These are phyloP conservation scores for Lucinisca nassula DNA, from an alignment of 2,888 invertebrate species.

Conservation along the genomic window DNA sequence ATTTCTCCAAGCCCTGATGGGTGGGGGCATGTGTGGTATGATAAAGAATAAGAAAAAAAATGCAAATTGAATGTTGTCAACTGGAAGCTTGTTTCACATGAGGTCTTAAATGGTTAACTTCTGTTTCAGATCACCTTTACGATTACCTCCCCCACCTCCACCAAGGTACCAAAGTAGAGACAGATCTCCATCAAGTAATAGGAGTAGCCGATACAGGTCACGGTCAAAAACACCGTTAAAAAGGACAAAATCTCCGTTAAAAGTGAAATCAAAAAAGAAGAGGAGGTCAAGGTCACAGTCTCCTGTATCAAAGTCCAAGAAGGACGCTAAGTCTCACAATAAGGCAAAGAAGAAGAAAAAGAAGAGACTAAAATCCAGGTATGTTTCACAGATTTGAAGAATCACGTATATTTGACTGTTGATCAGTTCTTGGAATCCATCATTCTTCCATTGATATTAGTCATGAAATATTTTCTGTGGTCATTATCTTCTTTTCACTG, in stretches of 20 bases:
- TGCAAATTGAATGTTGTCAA: no score
- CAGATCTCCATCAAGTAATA: conserved; percentile 62
- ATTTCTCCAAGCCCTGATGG: no score
- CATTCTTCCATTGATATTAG: no score
- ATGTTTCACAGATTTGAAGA: conserved; percentile 43
- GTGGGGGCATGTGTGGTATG: no score
- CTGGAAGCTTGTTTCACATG: no score
- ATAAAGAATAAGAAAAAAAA: no score
- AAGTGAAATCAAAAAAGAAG: conserved; percentile 70
- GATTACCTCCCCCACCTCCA: conserved; percentile 55
- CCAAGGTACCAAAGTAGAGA: conserved; percentile 55
- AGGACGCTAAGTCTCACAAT: conserved; percentile 51
- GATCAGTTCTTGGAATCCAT: no score
- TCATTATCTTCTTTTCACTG: no score
- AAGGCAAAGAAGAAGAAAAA: conserved; percentile 72
- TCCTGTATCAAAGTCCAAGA: conserved; percentile 36
- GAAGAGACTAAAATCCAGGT: conserved; percentile 66
- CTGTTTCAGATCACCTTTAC: conserved; percentile 61
- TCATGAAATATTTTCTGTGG: no score
- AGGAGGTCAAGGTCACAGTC: conserved; percentile 73
- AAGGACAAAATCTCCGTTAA: conserved; percentile 50
- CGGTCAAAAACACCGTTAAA: conserved; percentile 44
- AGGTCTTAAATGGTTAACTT: no score
- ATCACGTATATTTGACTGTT: no score
- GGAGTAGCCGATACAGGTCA: conserved; percentile 63